Conservation (phyloP, 1,140 invertebrate species). For the Panagrolaimus sp. region DNA sequence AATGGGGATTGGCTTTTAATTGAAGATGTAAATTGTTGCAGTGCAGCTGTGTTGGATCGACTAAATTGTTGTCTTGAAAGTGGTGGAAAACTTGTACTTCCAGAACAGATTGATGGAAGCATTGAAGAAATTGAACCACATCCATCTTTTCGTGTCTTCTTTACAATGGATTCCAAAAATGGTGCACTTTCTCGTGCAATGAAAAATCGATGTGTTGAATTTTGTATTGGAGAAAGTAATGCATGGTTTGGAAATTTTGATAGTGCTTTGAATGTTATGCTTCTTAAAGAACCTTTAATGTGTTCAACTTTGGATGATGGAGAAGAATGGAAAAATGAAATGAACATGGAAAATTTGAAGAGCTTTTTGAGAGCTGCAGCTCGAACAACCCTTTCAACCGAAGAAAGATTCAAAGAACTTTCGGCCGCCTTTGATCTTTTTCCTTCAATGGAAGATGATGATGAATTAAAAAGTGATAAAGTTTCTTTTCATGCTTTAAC, state of each 20-base stretch:
- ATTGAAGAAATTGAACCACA: not conserved
- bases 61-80: conserved; percentile 90
- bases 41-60: conserved; percentile 86
- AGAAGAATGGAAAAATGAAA: not conserved
- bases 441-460: not conserved
- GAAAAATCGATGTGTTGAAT: conserved; percentile 91
- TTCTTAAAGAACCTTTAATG: conserved; percentile 16
- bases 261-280: not conserved
- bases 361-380: not conserved
- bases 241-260: not conserved
- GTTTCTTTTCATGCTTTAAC: no score
- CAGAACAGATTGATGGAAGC: conserved; percentile 75
- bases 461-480: no score
- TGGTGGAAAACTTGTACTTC: conserved; percentile 75
- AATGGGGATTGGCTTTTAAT: conserved; percentile 84
- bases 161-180: conserved; percentile 86
- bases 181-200: conserved; percentile 95
- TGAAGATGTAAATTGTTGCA: conserved; percentile 95
- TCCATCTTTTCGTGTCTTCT: conserved; percentile 70
- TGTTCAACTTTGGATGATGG: not conserved
- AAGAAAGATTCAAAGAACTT: not conserved
- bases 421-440: not conserved
- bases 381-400: not conserved
- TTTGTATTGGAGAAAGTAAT: conserved; percentile 67
- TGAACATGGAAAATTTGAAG: not conserved